Percentiles rank a stretch among this genome's conserved stretches.
Conservation (phyloP, 1,140 invertebrate genomes). For the Augochlora pura region DNA sequence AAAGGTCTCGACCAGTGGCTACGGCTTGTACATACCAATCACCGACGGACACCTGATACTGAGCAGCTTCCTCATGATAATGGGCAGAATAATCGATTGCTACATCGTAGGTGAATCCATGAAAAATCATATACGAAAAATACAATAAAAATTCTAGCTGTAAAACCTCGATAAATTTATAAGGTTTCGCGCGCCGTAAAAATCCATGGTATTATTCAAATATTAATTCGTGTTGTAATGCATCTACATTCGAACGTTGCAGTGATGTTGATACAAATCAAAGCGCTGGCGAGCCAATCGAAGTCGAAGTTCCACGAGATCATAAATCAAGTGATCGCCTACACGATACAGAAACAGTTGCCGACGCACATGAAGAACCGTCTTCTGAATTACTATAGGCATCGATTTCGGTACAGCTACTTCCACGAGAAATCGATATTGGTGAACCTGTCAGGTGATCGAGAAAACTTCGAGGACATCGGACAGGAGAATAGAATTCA, state of each 20-base stretch:
- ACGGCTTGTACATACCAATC: conserved; percentile 61
- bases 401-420: conserved; percentile 72
- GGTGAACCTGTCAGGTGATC: conserved; percentile 68
- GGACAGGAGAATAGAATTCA: too few relatives aligned
- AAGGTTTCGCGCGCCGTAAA: too few relatives aligned
- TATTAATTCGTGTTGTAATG: too few relatives aligned
- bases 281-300: conserved; percentile 61
- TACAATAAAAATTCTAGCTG: too few relatives aligned
- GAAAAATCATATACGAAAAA: too few relatives aligned
- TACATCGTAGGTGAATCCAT: conserved; percentile 70
- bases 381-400: conserved; percentile 70
- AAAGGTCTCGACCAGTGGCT: conserved; percentile 72
- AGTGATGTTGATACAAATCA: conserved; percentile 73
- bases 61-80: conserved; percentile 69
- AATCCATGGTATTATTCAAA: too few relatives aligned
- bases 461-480: too few relatives aligned
- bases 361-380: conserved; percentile 71
- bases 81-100: conserved; percentile 70
- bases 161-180: too few relatives aligned
- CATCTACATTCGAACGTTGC: background rate
- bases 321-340: conserved; percentile 74
- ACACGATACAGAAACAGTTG: conserved; percentile 72
- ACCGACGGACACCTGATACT: conserved; percentile 62
- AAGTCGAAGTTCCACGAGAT: conserved; percentile 73
- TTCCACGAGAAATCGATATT: conserved; percentile 72